These are phyloP conservation scores for Cecropterus lyciades DNA, from an alignment of 1,140 invertebrate genomes.

Conservation along the genomic window DNA sequence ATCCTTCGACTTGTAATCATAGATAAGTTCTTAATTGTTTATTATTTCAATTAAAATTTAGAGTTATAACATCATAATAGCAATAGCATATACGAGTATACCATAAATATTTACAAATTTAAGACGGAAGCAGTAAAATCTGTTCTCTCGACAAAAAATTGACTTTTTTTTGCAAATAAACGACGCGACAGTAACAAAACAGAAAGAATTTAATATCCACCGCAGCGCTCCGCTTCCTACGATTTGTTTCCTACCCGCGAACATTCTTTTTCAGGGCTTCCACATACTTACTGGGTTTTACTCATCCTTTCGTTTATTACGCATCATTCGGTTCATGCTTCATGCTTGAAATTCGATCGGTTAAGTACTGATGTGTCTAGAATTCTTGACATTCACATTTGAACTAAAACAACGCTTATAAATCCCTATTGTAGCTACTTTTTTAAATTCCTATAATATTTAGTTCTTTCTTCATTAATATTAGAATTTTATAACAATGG, in stretches of 20 bases:
- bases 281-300: slow-evolving; percentile 26
- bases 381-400: not conserved
- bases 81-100: no score
- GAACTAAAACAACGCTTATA: no score
- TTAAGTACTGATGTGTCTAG: not conserved
- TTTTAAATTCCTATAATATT: no score
- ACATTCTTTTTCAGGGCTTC: slow-evolving; percentile 32
- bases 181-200: slow-evolving; percentile 61
- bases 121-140: slow-evolving; percentile 8
- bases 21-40: no score
- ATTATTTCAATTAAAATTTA: no score
- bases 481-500: no score
- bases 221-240: slow-evolving; percentile 54
- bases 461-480: no score
- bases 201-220: slow-evolving; percentile 72
- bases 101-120: no score
- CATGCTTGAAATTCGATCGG: not conserved
- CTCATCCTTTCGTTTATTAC: slow-evolving; percentile 20
- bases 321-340: slow-evolving; percentile 13
- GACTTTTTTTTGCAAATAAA: slow-evolving; percentile 53
- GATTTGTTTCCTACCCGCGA: slow-evolving; percentile 60
- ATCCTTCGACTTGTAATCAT: no score
- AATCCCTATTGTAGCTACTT: no score
- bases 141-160: slow-evolving; percentile 21
- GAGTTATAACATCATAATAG: no score